These are phyloP conservation scores for Argyra leucocephala DNA, from an alignment of 2,888 invertebrate genomes.

Conservation along the genomic window DNA sequence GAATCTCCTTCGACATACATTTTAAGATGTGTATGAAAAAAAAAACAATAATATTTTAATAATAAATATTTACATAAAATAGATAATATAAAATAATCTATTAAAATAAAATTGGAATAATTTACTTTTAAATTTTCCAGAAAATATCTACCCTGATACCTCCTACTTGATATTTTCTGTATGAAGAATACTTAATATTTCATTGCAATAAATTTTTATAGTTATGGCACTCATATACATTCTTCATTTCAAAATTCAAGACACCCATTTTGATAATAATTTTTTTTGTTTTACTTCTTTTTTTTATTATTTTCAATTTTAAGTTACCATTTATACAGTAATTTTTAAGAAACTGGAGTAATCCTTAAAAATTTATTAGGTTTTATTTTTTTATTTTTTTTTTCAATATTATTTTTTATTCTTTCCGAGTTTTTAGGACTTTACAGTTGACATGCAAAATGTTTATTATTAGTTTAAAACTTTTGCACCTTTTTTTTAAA, in stretches of 20 bases:
- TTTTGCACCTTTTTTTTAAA: background rate
- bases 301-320: no score
- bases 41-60: no score
- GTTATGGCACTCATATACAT: background rate
- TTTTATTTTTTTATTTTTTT: background rate
- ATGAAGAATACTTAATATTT: background rate
- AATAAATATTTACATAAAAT: no score
- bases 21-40: no score
- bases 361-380: slow-evolving; percentile 1
- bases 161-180: no score
- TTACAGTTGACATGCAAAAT: background rate
- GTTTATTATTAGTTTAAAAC: slow-evolving; percentile 1
- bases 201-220: background rate
- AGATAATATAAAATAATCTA: no score
- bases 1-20: no score
- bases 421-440: background rate
- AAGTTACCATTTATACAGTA: no score
- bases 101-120: no score
- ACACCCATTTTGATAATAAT: background rate
- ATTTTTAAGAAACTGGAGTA: background rate
- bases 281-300: no score
- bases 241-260: background rate
- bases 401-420: background rate
- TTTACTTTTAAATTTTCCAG: no score
- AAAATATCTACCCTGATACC: no score